Base-by-base conservation (phyloP, 2,113 vertebrate genomes). In the Lepisosteus oculatus region DNA sequence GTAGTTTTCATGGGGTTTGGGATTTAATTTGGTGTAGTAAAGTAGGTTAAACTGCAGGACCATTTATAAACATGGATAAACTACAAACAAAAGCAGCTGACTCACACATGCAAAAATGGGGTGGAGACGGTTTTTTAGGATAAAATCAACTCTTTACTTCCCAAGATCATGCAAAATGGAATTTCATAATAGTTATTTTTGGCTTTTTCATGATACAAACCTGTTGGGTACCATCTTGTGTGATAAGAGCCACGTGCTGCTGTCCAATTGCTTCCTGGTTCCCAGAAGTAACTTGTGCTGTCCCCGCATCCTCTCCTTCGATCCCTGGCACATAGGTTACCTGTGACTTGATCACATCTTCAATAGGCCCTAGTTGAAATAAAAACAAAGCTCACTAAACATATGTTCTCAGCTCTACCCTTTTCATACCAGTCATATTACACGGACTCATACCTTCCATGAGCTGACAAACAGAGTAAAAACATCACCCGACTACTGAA, bases 181-280 rank as follows among this genome's bases (percentile, higher is more conserved):
- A 62, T 6, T 11, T 3, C 43, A 9, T 13, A 11, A 41, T 8
- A 65, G 8, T 70, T 81, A 90, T 91, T 91, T 82, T 29, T 29
- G 29, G 29, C 29, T 29, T 29, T 29, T 29, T 29, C 29, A 29
- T 29, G 29, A 29, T 29, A 29, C 29, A 29, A 29, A 96, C 95
- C 73, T 99, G 97, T 55, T 98, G 96, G 6, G 97, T 98, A 59
- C 97, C 97, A 4, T 99, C 97, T 79, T 96, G 96, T n/a, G 96
- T 94, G 85, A 99, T 96, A 75, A 99, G 90, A 69, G 96, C 95
- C 75, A 99, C 90, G 56, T 99, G 97, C n/a, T 97, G 97, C 79
- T 94, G 87, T 69, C 78, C 87, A 71, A 94, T 84, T 68, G 93
- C 88, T 63, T 96, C 93, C 2, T 92, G 85, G 59, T 86, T 90